A percentile compares a stretch with the other conserved stretches of the same genome.
Evolutionary conservation across 1,140 invertebrate genomes (phyloP).

Genomic region (Drosophila carrolli): DNA sequence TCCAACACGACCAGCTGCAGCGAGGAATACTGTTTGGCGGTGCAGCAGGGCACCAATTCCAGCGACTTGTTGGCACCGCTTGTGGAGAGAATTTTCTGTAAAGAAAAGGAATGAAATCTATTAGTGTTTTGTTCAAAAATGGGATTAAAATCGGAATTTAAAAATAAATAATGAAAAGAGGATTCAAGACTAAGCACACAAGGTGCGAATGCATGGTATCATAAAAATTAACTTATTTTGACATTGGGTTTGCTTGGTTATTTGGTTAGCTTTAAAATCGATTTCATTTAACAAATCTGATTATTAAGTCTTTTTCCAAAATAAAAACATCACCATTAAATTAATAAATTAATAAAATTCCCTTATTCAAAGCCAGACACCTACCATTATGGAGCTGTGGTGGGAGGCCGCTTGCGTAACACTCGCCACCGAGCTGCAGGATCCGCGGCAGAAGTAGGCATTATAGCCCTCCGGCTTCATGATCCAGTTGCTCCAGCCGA

Average conservation of each 20-base stretch:
- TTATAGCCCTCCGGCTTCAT: constrained; percentile 92
- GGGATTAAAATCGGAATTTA: no score
- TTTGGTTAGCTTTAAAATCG: no score
- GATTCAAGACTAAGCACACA: no score
- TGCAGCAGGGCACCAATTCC: constrained; percentile 91
- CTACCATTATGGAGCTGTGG: constrained; percentile 90
- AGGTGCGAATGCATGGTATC: no score
- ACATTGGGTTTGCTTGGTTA: no score
- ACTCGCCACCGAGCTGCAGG: constrained; percentile 89
- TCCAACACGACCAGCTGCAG: constrained; percentile 90
- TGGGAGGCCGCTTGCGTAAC: constrained; percentile 88
- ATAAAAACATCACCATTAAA: no score
- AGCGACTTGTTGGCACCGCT: constrained; percentile 83
- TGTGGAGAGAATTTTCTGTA: constrained; percentile 88
- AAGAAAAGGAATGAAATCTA: constrained; percentile 59
- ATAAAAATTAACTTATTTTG: no score
- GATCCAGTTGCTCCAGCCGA: constrained; percentile 96
- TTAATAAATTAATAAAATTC: no score
- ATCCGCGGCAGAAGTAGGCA: constrained; percentile 93
- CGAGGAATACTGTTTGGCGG: constrained; percentile 90
- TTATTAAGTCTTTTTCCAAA: no score
- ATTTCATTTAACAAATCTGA: no score
- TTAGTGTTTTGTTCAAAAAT: background rate
- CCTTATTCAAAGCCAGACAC: constrained; percentile 28
- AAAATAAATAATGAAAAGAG: no score